Evolutionary conservation across 2,797 vertebrate species (phyloP), one percentile per base, ranked within the genome.

Genomic region (Furcifer pardalis): DNA sequence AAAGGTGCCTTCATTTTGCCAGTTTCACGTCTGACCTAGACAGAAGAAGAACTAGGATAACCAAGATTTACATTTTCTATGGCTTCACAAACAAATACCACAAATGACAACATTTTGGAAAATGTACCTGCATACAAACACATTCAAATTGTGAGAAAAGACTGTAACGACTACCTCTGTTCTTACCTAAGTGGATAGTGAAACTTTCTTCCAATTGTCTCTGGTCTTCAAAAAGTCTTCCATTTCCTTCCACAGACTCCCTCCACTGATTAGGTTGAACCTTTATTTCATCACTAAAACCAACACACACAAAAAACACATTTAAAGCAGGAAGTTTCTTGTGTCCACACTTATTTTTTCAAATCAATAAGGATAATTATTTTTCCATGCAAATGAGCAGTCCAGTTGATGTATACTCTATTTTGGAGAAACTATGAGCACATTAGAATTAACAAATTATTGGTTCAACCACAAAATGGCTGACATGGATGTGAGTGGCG

Each of bases 201-300:
- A 99, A 99, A 88, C 98, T 99, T 94, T 99, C 98, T 94, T 99
- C 98, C 94, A 99, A 94, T 90, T 97, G 97, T 81, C 96, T 97
- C 89, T 97, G 98, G 87, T 99, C 98, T 93, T 99, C 98, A 89
- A 97, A 99, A 89, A 97, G 94, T 92, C 97, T 96, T 79, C 95
- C 95, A 37, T 95, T 96, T 35, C 96, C 92, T 77, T 98, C 98
- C 25, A 93, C 88, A 1, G 94, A 95, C 92, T 98, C 98, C 60
- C 96, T 96, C 90, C 97, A 95, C 84, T 98, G 98, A 92, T 96
- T 97, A 49, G 97, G 96, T 89, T 98, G 98, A 86, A 99, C 96
- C 92, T 98, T 99, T 87, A 99, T 98, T 97, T 99, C 98, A 91
- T 99, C 98, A 82, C 98, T 99, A 92, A 84, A 95, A 95, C 12